These are phyloP conservation scores for Pyrgus malvae DNA, from an alignment of 2,888 invertebrate species.

Conservation along the genomic window DNA sequence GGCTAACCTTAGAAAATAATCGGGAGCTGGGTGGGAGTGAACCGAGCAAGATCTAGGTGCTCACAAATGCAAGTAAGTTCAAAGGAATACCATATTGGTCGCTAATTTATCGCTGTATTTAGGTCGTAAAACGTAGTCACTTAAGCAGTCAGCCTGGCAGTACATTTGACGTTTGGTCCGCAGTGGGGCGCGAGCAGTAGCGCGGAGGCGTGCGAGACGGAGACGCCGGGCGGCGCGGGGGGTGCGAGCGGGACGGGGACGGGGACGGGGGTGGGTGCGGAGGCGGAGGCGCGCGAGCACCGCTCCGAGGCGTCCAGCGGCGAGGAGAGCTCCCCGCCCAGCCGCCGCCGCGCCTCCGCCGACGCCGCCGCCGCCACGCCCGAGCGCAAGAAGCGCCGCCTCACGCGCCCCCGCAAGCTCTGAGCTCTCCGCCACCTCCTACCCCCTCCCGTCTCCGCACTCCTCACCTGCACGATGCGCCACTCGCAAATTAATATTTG, in stretches of 20 bases:
- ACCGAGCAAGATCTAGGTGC: no score
- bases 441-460: neutral
- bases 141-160: no score
- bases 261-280: slow-evolving; percentile 18
- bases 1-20: no score
- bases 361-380: slow-evolving; percentile 57
- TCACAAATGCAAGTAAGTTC: no score
- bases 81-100: no score
- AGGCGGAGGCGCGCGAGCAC: slow-evolving; percentile 34
- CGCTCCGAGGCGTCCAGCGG: slow-evolving; percentile 43
- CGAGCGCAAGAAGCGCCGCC: slow-evolving; percentile 74
- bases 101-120: no score
- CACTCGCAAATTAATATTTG: no score
- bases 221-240: slow-evolving; percentile 40
- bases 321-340: slow-evolving; percentile 51
- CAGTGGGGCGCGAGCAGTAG: slow-evolving; percentile 55
- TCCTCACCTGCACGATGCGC: no score
- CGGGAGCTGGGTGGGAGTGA: no score
- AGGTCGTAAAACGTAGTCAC: no score
- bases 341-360: slow-evolving; percentile 65
- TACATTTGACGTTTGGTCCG: no score
- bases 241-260: slow-evolving; percentile 35
- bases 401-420: slow-evolving; percentile 73
- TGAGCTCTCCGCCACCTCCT: slow-evolving; percentile 38
- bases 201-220: slow-evolving; percentile 44